These are phyloP conservation scores for Sarcophaga variegata DNA, from an alignment of 2,888 invertebrate species.

Conservation along the genomic window DNA sequence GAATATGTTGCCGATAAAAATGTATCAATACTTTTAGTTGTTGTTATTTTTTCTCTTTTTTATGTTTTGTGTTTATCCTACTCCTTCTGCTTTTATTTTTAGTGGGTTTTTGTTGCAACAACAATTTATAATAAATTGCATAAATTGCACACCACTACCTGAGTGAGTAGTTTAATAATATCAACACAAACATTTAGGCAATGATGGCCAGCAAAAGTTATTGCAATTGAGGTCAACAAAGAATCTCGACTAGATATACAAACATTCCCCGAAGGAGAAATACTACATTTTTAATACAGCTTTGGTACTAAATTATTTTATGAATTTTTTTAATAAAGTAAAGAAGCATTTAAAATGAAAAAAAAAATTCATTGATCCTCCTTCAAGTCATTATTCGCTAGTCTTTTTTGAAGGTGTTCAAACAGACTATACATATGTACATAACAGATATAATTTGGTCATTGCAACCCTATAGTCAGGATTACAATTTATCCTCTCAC, in stretches of 20 bases:
- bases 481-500: too few species aligned
- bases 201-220: slow-evolving; percentile 4
- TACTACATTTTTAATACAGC: background rate
- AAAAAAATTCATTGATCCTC: too few species aligned
- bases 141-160: slow-evolving; percentile 38
- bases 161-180: slow-evolving; percentile 28
- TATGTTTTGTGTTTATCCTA: background rate
- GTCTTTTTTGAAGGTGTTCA: too few species aligned
- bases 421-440: too few species aligned
- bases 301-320: background rate
- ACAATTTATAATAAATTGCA: slow-evolving; percentile 59
- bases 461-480: too few species aligned
- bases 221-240: slow-evolving; percentile 22
- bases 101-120: background rate
- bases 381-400: too few species aligned
- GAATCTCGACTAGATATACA: slow-evolving; percentile 2
- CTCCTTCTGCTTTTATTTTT: background rate
- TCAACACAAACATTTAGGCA: slow-evolving; percentile 6
- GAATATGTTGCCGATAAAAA: slow-evolving; percentile 66
- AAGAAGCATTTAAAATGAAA: too few species aligned
- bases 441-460: too few species aligned
- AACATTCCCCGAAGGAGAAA: slow-evolving; percentile 1
- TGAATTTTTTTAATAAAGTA: too few species aligned
- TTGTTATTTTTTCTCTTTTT: slow-evolving; percentile 4
- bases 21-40: slow-evolving; percentile 46